Base-by-base conservation (phyloP, 2,888 invertebrate genomes). In the Chloromyia formosa region DNA sequence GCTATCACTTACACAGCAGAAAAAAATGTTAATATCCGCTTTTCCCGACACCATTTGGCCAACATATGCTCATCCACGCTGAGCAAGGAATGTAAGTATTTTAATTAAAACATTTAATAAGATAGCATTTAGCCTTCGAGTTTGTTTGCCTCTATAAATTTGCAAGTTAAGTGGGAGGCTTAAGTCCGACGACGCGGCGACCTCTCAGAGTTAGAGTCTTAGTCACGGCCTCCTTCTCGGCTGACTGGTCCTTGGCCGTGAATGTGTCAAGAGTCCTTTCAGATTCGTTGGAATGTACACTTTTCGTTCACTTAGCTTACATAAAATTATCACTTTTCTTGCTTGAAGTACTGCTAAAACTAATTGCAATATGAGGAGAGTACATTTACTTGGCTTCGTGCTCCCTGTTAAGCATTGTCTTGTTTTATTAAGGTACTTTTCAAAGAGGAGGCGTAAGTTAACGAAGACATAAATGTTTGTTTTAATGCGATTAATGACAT, bases 81-180 rank as follows among this genome's bases (percentile, higher is more conserved):
- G 56, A 20, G 22, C 22, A 3, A 40, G 7, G 7, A 7, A 35
- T 35, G 27, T 4, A 64, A 18, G 45, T 45, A 66, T 66, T 66
- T 66, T 49, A 49, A 66, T 66, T 66, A 66, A 66, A 66, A 66
- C 49, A 66, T 66, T 66, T 66, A 45, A 22, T 66, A 60, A 45
- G 66, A 49, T 42, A 45, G 66, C 66, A 66, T 20, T 66, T 45
- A 42, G 66, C 14, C 20, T 66, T 22, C 2, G 22, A 40, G 60
- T 60, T 60, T 60, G 23, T 23, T 60, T 60, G 60, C 7, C 23
- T 22, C 23, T 23, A 60, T 60, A 60, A 60, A 60, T 60, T 60
- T 60, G 60, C 60, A 60, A 60, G 60, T 60, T 60, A 23, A 60
- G 60, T 60, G 60, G 27, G 60, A 60, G 20, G 23, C 60, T 60